Evolutionary conservation across 2,888 invertebrate genomes (phyloP).

Genomic region (Penaeus monodon): DNA sequence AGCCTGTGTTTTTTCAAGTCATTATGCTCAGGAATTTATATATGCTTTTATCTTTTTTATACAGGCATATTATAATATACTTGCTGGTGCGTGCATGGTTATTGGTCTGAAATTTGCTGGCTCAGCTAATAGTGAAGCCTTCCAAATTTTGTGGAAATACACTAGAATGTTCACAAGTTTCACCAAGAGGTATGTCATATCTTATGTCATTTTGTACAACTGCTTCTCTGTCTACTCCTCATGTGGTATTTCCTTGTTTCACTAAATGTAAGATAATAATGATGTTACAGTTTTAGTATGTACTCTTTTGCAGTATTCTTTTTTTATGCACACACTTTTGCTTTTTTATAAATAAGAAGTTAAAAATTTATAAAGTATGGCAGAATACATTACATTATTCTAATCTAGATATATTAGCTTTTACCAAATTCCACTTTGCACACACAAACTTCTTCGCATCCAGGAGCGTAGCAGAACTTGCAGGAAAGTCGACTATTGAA

Average conservation of each 20-base stretch:
- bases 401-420: neutral
- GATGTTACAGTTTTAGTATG: too few relatives aligned
- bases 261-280: too few relatives aligned
- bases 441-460: neutral
- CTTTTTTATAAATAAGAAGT: too few relatives aligned
- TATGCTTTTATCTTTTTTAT: neutral
- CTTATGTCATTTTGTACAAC: neutral
- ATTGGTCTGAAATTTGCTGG: constrained; percentile 95
- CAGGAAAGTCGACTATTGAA: constrained; percentile 91
- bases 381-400: too few relatives aligned
- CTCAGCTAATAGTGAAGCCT: constrained; percentile 85
- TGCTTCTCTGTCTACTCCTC: neutral
- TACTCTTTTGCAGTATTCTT: too few relatives aligned
- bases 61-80: constrained; percentile 96
- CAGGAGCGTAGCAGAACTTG: constrained; percentile 80
- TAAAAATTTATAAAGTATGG: too few relatives aligned
- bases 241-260: too few relatives aligned
- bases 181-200: constrained; percentile 41
- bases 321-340: too few relatives aligned
- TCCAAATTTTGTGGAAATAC: constrained; percentile 82
- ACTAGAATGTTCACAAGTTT: constrained; percentile 79
- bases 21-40: too few relatives aligned
- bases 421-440: neutral
- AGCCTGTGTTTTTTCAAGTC: too few relatives aligned
- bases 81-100: constrained; percentile 94